These are phyloP conservation scores for Meloe dianella DNA, from an alignment of 2,888 invertebrate species.

Conservation along the genomic window DNA sequence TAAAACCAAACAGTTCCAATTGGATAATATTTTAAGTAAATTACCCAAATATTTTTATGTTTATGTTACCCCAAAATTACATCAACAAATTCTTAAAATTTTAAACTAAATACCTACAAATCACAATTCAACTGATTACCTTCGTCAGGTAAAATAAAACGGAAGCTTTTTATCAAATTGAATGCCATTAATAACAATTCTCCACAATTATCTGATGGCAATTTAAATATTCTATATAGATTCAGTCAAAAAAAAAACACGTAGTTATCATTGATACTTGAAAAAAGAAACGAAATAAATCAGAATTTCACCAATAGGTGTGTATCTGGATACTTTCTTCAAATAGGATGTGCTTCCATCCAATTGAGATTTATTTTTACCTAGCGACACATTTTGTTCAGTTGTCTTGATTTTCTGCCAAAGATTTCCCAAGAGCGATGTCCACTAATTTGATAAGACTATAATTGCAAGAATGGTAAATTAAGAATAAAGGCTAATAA, in stretches of 20 bases:
- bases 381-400: constrained; percentile 31
- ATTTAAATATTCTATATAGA: neutral
- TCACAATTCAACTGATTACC: neutral
- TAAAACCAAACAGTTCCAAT: constrained; percentile 24
- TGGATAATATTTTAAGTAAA: neutral
- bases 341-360: constrained; percentile 21
- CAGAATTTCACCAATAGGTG: constrained; percentile 11
- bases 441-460: constrained; percentile 34
- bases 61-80: neutral
- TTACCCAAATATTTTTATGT: neutral
- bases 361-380: constrained; percentile 36
- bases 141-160: neutral
- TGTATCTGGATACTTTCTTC: constrained; percentile 32
- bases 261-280: neutral
- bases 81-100: no score
- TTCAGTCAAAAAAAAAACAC: neutral
- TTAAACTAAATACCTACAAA: no score
- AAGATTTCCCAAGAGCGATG: constrained; percentile 35
- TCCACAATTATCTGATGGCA: neutral
- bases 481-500: constrained; percentile 35
- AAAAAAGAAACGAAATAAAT: neutral
- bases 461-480: constrained; percentile 36
- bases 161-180: neutral
- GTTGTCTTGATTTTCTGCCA: constrained; percentile 30
- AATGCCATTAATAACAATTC: neutral